Percentiles rank a stretch among this genome's conserved stretches.
phyloP scores from a whole-genome alignment of 2,888 invertebrate genomes.

The Hoplodrina ambigua region DNA sequence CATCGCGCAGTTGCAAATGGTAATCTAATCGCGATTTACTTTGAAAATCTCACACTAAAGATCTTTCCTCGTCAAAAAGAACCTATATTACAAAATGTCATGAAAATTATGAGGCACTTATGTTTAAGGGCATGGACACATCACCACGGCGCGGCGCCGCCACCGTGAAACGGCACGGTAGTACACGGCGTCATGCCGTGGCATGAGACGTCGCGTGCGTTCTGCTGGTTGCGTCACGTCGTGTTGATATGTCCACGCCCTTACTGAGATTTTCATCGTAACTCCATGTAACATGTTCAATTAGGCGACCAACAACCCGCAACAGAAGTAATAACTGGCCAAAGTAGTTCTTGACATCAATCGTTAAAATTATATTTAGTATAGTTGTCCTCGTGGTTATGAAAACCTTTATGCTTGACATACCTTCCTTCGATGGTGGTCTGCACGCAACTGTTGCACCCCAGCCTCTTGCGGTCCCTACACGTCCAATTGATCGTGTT shows the following conservation, averaged over 20 bases:
- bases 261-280: constrained; percentile 32
- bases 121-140: neutral
- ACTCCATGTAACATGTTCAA: constrained; percentile 12
- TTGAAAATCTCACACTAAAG: constrained; percentile 21
- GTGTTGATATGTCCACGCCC: too few species aligned
- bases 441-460: constrained; percentile 86
- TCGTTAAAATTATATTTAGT: constrained; percentile 88
- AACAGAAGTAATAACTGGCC: constrained; percentile 70
- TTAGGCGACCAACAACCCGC: constrained; percentile 57
- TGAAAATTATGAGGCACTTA: constrained; percentile 34
- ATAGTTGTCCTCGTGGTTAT: constrained; percentile 86
- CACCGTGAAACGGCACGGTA: too few species aligned
- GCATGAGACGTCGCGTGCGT: too few species aligned
- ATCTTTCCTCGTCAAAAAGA: constrained; percentile 2
- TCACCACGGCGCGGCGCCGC: too few species aligned
- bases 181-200: too few species aligned
- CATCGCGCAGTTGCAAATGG: constrained; percentile 9
- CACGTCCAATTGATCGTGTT: constrained; percentile 89
- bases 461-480: constrained; percentile 83
- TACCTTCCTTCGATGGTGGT: constrained; percentile 86
- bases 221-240: too few species aligned
- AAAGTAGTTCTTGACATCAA: constrained; percentile 73
- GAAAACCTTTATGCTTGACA: constrained; percentile 85
- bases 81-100: neutral
- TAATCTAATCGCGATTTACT: constrained; percentile 1